Evolutionary conservation across 2,888 invertebrate species (phyloP).

Genomic region (Calephelis perditalis): DNA sequence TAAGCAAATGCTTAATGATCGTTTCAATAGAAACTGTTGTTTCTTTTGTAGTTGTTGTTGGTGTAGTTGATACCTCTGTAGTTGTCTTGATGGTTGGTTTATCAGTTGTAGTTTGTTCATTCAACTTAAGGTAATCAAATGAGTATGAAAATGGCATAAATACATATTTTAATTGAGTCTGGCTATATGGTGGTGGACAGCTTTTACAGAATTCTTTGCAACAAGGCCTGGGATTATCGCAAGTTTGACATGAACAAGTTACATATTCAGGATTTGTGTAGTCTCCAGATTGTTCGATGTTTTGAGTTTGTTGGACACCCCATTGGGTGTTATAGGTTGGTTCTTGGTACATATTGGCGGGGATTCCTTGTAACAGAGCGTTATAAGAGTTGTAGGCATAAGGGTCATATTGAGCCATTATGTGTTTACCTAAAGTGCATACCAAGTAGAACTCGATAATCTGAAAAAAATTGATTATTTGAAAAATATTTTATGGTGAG

Average conservation of each 20-base stretch:
- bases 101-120: background rate
- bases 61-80: slow-evolving; percentile 18
- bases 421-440: background rate
- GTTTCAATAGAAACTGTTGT: slow-evolving; percentile 20
- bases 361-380: slow-evolving; percentile 3
- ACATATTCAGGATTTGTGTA: slow-evolving; percentile 37
- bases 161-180: slow-evolving; percentile 19
- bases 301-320: slow-evolving; percentile 16
- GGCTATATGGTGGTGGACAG: slow-evolving; percentile 19
- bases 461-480: background rate
- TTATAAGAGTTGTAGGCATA: background rate
- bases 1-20: slow-evolving; percentile 17
- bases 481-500: too few relatives aligned
- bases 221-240: slow-evolving; percentile 25
- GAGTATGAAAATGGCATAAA: slow-evolving; percentile 26
- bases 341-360: slow-evolving; percentile 5
- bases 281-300: slow-evolving; percentile 22
- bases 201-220: slow-evolving; percentile 28
- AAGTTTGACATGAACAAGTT: slow-evolving; percentile 29
- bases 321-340: slow-evolving; percentile 17
- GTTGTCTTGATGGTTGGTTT: slow-evolving; percentile 19
- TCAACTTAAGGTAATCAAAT: background rate
- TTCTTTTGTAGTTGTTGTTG: slow-evolving; percentile 16
- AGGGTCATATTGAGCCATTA: slow-evolving; percentile 10
- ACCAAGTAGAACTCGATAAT: background rate